Conservation (phyloP, 2,797 vertebrate genomes). For the Xiphophorus birchmanni region DNA sequence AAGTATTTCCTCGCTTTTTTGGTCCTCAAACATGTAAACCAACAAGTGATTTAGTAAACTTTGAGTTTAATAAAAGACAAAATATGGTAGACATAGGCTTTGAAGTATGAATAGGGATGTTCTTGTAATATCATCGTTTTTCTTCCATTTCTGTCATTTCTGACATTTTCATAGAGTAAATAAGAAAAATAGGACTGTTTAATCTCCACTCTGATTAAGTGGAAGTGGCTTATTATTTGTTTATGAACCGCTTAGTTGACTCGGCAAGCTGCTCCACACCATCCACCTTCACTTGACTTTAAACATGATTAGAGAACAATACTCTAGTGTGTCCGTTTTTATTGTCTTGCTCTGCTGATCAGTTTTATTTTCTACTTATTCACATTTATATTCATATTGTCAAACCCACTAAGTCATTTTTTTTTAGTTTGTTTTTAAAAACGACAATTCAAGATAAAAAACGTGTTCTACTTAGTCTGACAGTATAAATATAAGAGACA, state of each 20-base stretch:
- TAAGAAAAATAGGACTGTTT: not conserved
- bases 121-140: not conserved
- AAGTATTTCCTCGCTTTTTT: not conserved
- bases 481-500: not conserved
- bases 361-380: not conserved
- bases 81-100: not conserved
- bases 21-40: not conserved
- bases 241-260: not conserved
- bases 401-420: not conserved
- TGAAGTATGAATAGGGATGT: not conserved
- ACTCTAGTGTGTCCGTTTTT: not conserved
- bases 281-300: not conserved
- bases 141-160: not conserved
- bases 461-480: too few species aligned
- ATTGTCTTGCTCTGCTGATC: not conserved
- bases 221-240: not conserved
- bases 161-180: not conserved
- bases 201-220: not conserved
- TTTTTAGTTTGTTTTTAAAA: not conserved
- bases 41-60: not conserved
- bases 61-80: not conserved
- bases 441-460: too few species aligned
- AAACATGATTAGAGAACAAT: not conserved
- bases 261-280: not conserved
- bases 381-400: not conserved